Conservation (phyloP, 1,140 invertebrate species). For the Uloborus diversus region DNA sequence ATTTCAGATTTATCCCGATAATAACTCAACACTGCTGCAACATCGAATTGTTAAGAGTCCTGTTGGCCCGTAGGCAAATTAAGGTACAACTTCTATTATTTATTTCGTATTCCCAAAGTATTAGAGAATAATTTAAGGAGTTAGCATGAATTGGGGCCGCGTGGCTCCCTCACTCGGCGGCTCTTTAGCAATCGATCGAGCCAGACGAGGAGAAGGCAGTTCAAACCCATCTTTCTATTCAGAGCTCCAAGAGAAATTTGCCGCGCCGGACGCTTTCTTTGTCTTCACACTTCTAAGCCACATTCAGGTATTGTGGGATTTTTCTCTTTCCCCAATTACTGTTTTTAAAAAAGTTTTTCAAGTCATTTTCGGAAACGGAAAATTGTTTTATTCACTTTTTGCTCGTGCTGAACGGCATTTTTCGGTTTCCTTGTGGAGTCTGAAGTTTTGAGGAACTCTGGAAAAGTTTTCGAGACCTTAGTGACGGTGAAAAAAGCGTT, state of each 20-base stretch:
- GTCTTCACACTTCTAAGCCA: background rate
- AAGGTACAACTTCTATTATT: background rate
- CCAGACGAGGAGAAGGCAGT: background rate
- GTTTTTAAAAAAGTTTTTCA: background rate
- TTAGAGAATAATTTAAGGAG: background rate
- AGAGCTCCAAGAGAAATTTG: background rate
- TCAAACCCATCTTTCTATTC: background rate
- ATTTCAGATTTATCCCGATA: background rate
- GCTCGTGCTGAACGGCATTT: no score
- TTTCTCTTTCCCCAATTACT: slow-evolving; percentile 1
- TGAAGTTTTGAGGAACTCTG: no score
- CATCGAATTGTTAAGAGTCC: background rate
- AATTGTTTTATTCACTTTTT: no score
- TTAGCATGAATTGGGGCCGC: background rate
- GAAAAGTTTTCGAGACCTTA: no score
- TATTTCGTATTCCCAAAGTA: background rate
- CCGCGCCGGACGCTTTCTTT: slow-evolving; percentile 3
- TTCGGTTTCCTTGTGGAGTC: no score
- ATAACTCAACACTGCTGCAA: background rate
- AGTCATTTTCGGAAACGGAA: background rate
- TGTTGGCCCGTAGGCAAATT: background rate
- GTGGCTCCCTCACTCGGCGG: slow-evolving; percentile 18
- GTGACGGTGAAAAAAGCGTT: no score
- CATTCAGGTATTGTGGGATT: slow-evolving; percentile 8
- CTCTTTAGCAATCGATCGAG: slow-evolving; percentile 11